Evolutionary conservation across 2,888 invertebrate species (phyloP), one percentile per base, ranked within the genome.

Genomic region (Doris montereyensis): DNA sequence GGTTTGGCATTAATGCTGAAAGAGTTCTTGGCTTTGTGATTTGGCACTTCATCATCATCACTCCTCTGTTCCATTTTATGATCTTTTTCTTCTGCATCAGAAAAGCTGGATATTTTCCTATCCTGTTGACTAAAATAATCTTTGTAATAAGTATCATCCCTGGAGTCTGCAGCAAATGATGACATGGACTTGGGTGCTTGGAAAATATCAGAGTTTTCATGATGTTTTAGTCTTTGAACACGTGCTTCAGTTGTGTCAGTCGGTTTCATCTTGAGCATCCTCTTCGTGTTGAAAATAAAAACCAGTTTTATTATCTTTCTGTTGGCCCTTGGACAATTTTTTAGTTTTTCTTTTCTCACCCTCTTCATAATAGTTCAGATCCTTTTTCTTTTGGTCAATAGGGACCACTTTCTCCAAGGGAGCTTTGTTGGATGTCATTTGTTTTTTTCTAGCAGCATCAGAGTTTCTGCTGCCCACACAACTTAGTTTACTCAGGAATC

Each of bases 311-410:
- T 70, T 62, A 57, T 76, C 71, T 32, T 79, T 76, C 13, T 76
- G 76, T 52, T 79, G 70, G 26, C 71, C 71, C 62, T 60, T 79
- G 24, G 75, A 26, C 4, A 79, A 5, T 17, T 79, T 79, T 57
- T 79, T 79, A 24, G 76, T 79, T 65, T 76, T 79, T 65, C 71
- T n/a, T 28, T 79, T 79, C 26, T 79, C 79, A 2, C 76, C 79
- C 30, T 76, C 79, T 2, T 62, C 75, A 79, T 76, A 79, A 70
- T 75, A 79, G 21, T 65, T 70, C n/a, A 28, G 72, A 4, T 30
- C 41, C 21, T 41, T 67, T 28, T 77, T 17, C 17, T 41, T 41
- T 17, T 41, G 52, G 17, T 41, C 52, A 71, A 68, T 10, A 26
- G n/a, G 62, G 17, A n/a, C 34, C 24, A 8, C 13, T 70, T 32